Conservation (phyloP, 2,113 vertebrate species). For the Tiliqua scincoides region DNA sequence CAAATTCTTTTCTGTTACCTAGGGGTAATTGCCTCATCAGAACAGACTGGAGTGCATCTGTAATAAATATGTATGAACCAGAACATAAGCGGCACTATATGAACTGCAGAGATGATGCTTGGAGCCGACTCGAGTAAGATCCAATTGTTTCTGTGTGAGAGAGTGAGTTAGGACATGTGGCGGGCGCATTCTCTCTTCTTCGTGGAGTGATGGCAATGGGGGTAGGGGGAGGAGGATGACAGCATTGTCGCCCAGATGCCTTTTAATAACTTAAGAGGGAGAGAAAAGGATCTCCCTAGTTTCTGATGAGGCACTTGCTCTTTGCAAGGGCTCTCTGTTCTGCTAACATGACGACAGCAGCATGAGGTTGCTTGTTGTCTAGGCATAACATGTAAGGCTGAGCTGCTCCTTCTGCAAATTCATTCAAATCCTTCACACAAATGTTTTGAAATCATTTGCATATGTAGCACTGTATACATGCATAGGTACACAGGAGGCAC, state of each 20-base stretch:
- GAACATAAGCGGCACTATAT: neutral
- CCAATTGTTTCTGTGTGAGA: neutral
- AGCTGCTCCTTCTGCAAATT: neutral
- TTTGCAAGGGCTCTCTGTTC: neutral
- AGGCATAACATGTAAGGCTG: neutral
- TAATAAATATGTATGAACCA: conserved; percentile 1
- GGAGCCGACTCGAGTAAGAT: neutral
- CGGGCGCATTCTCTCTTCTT: neutral
- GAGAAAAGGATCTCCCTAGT: neutral
- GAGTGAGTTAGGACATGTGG: neutral
- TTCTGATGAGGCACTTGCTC: neutral
- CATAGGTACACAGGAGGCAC: neutral
- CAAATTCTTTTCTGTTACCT: neutral
- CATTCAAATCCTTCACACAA: neutral
- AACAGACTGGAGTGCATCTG: neutral
- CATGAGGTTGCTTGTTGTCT: neutral
- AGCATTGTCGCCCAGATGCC: neutral
- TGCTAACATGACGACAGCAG: neutral
- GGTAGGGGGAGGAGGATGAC: neutral
- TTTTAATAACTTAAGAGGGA: neutral
- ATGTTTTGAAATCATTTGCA: neutral
- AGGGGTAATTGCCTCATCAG: neutral
- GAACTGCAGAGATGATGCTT: neutral
- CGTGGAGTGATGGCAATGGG: neutral
- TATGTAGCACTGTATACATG: neutral